Evolutionary conservation across 1,140 invertebrate genomes (phyloP).

Genomic region (Drosophila fuyamai): DNA sequence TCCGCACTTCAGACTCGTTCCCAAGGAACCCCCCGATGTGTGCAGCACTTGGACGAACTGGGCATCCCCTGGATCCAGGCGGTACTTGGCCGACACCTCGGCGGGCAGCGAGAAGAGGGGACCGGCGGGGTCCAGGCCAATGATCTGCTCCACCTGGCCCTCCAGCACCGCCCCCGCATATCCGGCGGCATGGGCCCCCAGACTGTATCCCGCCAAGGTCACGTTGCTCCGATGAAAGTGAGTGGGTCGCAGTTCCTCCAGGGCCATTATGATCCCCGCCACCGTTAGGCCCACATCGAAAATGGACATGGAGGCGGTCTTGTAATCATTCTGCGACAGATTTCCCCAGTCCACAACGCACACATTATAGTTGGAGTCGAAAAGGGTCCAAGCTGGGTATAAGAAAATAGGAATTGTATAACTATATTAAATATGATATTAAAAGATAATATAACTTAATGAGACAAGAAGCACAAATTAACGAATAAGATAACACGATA

Average conservation of each 20-base stretch:
- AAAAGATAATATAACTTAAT: no score
- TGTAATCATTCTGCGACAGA: constrained; percentile 86
- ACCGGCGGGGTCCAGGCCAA: constrained; percentile 92
- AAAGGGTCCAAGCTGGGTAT: constrained; percentile 70
- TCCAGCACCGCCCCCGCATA: constrained; percentile 89
- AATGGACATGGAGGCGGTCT: constrained; percentile 77
- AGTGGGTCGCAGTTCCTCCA: constrained; percentile 85
- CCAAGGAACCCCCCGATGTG: constrained; percentile 92
- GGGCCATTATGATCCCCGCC: constrained; percentile 87
- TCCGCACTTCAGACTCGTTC: constrained; percentile 89
- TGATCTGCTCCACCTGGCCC: constrained; percentile 84
- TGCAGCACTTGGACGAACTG: constrained; percentile 96
- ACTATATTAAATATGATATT: no score
- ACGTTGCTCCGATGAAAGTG: constrained; percentile 85
- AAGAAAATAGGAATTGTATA: not conserved
- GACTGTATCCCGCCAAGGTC: constrained; percentile 92
- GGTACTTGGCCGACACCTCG: constrained; percentile 87
- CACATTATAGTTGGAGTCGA: constrained; percentile 68
- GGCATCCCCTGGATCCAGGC: constrained; percentile 91
- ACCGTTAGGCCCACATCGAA: constrained; percentile 87
- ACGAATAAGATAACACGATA: no score
- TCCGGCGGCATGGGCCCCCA: constrained; percentile 95
- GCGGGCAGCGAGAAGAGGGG: constrained; percentile 89
- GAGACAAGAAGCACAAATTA: no score
- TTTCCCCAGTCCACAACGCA: constrained; percentile 88